These are phyloP conservation scores for Notarius lentiginosus DNA, from an alignment of 2,113 vertebrate species.

Conservation along the genomic window DNA sequence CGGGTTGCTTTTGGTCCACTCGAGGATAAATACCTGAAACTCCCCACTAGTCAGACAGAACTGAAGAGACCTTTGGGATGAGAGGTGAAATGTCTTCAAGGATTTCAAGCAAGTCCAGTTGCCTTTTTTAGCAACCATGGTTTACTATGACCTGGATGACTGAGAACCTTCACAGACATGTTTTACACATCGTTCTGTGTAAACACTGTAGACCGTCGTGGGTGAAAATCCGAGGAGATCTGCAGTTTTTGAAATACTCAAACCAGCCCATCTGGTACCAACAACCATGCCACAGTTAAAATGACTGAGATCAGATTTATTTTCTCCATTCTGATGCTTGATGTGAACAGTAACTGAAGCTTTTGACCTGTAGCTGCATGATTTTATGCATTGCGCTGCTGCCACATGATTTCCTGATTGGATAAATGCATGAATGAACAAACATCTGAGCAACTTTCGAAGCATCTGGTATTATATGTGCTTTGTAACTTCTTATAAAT, in stretches of 20 bases:
- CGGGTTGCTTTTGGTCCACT: too few relatives aligned
- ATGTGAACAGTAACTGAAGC: slow-evolving; percentile 1
- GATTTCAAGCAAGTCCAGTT: too few relatives aligned
- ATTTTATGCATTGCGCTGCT: neutral
- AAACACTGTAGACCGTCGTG: neutral
- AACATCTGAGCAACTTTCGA: neutral
- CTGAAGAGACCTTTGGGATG: too few relatives aligned
- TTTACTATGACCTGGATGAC: too few relatives aligned
- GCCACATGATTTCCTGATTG: neutral
- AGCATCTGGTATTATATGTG: neutral
- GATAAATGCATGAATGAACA: neutral
- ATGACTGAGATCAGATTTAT: neutral
- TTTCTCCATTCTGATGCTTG: neutral
- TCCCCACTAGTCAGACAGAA: too few relatives aligned
- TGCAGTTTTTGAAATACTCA: neutral
- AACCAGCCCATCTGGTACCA: neutral
- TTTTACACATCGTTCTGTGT: neutral
- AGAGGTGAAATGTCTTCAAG: too few relatives aligned
- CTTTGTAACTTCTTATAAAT: neutral
- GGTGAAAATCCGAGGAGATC: neutral
- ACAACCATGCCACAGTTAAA: neutral
- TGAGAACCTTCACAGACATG: neutral
- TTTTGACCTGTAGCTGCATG: neutral
- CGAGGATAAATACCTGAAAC: too few relatives aligned
- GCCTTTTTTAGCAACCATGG: too few relatives aligned